These are phyloP conservation scores for Crocallis elinguaria DNA, from an alignment of 2,888 invertebrate genomes.

Conservation along the genomic window DNA sequence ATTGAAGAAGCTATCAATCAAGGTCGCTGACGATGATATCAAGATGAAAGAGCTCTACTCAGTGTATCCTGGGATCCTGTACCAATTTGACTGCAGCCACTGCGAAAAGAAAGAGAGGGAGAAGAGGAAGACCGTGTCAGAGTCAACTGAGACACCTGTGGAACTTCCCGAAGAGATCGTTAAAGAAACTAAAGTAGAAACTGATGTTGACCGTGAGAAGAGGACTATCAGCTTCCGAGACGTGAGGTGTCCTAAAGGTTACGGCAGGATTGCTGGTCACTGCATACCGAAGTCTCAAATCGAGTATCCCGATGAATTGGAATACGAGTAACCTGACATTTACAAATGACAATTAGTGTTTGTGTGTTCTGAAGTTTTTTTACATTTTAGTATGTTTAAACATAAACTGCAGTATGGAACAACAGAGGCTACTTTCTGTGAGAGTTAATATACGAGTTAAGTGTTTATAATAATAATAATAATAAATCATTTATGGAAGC, in stretches of 20 bases:
- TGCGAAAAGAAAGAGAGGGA: constrained; percentile 44
- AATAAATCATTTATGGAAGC: no score
- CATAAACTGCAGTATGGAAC: no score
- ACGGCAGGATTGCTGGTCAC: neutral
- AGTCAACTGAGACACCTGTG: neutral
- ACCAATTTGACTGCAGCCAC: constrained; percentile 41
- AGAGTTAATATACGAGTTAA: no score
- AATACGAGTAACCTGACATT: neutral
- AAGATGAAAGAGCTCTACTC: constrained; percentile 27
- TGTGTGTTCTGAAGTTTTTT: no score
- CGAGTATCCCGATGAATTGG: neutral
- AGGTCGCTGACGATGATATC: constrained; percentile 19
- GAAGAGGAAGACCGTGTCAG: constrained; percentile 40
- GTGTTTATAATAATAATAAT: no score
- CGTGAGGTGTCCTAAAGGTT: constrained; percentile 2
- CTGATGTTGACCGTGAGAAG: constrained; percentile 5
- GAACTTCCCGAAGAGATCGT: neutral
- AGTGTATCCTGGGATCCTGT: constrained; percentile 43
- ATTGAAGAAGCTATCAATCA: constrained; percentile 34
- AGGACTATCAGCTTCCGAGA: neutral
- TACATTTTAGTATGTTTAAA: no score
- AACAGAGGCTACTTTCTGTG: no score
- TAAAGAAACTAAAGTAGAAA: neutral
- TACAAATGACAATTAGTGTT: neutral
- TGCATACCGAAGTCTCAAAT: neutral